These are phyloP conservation scores for Cygnus buccinator DNA, from an alignment of 2,113 vertebrate species.

Conservation along the genomic window DNA sequence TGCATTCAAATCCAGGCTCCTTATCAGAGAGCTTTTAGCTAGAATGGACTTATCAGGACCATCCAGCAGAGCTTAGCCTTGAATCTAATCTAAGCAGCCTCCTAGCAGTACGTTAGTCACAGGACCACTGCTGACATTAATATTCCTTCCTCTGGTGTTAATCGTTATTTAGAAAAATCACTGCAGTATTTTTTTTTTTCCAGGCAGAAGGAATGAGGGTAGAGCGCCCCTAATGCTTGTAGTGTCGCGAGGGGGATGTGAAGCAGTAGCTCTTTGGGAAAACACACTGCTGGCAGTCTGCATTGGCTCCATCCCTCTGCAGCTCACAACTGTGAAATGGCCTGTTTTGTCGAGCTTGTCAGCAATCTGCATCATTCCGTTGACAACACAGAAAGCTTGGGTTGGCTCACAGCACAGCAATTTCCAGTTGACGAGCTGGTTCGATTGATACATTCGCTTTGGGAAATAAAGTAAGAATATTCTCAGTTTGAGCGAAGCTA, in stretches of 20 bases:
- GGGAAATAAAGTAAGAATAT: neutral
- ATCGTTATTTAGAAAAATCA: neutral
- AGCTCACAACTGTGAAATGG: constrained; percentile 23
- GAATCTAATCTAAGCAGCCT: neutral
- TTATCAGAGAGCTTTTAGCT: neutral
- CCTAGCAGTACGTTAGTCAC: neutral
- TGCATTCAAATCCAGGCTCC: neutral
- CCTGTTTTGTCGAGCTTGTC: neutral
- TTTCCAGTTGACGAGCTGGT: constrained; percentile 5
- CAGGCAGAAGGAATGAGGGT: neutral
- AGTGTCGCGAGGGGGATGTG: neutral
- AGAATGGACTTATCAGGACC: neutral
- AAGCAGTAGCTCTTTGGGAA: neutral
- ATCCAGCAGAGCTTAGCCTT: constrained; percentile 13
- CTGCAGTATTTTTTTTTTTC: neutral
- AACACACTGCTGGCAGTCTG: neutral
- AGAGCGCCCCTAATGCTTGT: neutral
- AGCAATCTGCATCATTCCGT: neutral
- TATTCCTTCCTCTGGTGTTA: neutral
- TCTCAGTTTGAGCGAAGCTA: neutral
- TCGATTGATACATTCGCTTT: neutral
- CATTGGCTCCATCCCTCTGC: neutral
- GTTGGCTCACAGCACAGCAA: neutral
- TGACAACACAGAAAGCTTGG: neutral
- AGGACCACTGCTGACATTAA: neutral